Base-by-base conservation (phyloP, 2,113 vertebrate species). In the Tachysurus vachellii region DNA sequence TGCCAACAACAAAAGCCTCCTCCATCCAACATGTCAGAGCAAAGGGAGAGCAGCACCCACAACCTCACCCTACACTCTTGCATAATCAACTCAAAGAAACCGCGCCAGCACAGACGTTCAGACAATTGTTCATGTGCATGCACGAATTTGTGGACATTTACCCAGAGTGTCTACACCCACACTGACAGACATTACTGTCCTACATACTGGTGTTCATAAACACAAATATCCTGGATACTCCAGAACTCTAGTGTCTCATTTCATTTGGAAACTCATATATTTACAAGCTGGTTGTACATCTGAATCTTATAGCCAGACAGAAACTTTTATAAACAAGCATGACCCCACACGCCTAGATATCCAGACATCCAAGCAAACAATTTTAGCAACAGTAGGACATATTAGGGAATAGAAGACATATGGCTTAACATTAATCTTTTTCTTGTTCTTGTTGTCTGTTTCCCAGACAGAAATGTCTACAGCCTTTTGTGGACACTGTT, bases 41-140 rank as follows among this genome's bases (percentile, higher is more conserved):
- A 82, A 50, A 64, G 86, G 44, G 56, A 77, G 80, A 23, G 75
- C 54, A 83, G 70, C 44, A 62, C 80, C 80, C 70, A 83, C 86
- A 83, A 54, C 81, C 81, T 88, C 77, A 82, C 79, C 70, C 87
- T 66, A 64, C 79, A 53, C 57, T 64, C 47, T 66, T 88, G 87
- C 87, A 82, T 85, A 88, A 88, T 88, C 83, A 76, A 56, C 66
- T 73, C 14, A 31, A 44, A 87, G 54, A 83, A 82, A 10, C 42
- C 42, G 13, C 42, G 19, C 50, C 61, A 5, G 76, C 87, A 66
- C 77, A 85, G 66, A 73, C 87, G 54, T 53, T 56, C 76, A 61
- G 56, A 42, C 17, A 62, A 71, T 36, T 42, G 62, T 59, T 56
- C 57, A 61, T 82, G 71, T 82, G 73, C 64, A 50, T 31, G 64